Evolutionary conservation across 2,113 vertebrate species (phyloP).

Genomic region (Capra hircus): DNA sequence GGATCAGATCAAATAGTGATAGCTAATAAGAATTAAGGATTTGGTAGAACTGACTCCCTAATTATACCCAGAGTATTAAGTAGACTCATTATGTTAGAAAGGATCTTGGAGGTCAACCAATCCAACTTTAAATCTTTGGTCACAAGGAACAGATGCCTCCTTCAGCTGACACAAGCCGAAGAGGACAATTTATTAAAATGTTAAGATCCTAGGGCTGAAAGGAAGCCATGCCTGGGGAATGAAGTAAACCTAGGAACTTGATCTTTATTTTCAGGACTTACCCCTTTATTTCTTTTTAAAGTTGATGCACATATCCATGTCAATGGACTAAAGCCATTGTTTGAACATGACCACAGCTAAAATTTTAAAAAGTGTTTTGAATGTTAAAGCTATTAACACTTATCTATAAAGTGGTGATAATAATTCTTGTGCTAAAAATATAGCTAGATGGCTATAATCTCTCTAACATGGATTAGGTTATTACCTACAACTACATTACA

Average conservation of each 20-base stretch:
- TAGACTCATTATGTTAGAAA: background rate
- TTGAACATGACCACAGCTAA: background rate
- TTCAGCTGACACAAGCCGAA: background rate
- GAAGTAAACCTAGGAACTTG: background rate
- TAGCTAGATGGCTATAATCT: background rate
- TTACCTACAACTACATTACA: background rate
- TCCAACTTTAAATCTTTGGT: background rate
- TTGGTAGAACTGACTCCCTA: background rate
- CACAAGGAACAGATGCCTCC: background rate
- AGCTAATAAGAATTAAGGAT: slow-evolving; percentile 6
- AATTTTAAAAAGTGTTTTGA: background rate
- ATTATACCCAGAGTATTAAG: background rate
- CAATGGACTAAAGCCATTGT: background rate
- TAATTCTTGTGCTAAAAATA: background rate
- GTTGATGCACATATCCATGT: background rate
- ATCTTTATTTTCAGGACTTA: background rate
- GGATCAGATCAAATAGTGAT: slow-evolving; percentile 19
- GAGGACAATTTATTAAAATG: slow-evolving; percentile 13
- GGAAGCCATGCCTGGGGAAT: background rate
- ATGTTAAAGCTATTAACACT: background rate
- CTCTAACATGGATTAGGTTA: background rate
- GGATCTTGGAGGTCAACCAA: background rate
- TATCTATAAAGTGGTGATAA: background rate
- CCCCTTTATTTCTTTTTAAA: background rate
- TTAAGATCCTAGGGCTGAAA: background rate